Percentiles rank a stretch among this genome's conserved stretches.
These are phyloP conservation scores for Orthosia cruda DNA, from an alignment of 2,888 invertebrate species.

Conservation along the genomic window DNA sequence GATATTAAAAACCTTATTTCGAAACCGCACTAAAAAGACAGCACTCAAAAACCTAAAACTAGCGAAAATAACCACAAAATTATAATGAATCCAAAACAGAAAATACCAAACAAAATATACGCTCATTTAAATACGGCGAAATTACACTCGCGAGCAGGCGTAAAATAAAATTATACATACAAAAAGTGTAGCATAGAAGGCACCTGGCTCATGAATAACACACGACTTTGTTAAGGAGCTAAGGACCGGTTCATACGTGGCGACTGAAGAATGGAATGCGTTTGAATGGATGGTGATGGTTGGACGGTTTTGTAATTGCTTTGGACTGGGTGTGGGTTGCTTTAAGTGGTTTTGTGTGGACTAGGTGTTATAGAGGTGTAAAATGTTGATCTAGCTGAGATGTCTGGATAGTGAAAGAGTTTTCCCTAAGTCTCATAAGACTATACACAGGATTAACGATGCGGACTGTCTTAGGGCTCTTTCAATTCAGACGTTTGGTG, in stretches of 20 bases:
- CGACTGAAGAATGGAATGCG: conserved; percentile 17
- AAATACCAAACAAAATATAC: conserved; percentile 57
- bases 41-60: conserved; percentile 19
- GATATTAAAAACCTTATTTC: background rate
- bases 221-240: conserved; percentile 68
- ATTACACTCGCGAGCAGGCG: conserved; percentile 60
- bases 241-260: conserved; percentile 59
- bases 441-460: too few relatives aligned
- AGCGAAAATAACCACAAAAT: conserved; percentile 25
- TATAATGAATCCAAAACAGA: conserved; percentile 48
- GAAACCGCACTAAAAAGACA: background rate
- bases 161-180: conserved; percentile 70
- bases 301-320: background rate
- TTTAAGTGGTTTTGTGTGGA: background rate
- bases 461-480: too few relatives aligned
- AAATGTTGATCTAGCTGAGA: background rate
- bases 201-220: conserved; percentile 76
- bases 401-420: background rate
- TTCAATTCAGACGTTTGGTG: too few relatives aligned
- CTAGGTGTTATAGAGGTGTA: background rate
- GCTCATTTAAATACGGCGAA: conserved; percentile 64
- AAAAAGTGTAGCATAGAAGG: conserved; percentile 71
- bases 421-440: background rate
- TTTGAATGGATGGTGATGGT: conserved; percentile 6
- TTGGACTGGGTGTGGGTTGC: background rate